A percentile compares a stretch with the other conserved stretches of the same genome.
phyloP scores from a whole-genome alignment of 2,797 vertebrate genomes.

The Linurgus olivaceus region DNA sequence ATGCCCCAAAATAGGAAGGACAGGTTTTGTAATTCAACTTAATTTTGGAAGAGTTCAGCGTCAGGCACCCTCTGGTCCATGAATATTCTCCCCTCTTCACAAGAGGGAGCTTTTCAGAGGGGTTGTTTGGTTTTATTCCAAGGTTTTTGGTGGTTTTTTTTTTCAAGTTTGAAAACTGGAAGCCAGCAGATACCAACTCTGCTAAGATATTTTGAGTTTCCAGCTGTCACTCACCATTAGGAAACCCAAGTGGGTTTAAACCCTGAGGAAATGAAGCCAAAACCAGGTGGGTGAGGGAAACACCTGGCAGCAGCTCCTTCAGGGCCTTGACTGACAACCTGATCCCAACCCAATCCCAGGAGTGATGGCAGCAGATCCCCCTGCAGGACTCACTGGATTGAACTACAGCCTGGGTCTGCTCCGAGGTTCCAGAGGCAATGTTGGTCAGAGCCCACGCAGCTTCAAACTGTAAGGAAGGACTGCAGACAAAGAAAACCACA shows the following conservation, averaged over 20 bases:
- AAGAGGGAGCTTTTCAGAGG: neutral
- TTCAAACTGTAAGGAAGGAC: constrained; percentile 98
- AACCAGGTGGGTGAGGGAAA: neutral
- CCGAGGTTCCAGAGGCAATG: constrained; percentile 97
- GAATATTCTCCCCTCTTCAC: neutral
- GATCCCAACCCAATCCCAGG: neutral
- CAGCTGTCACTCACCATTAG: neutral
- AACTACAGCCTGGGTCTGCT: constrained; percentile 98
- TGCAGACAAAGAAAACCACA: constrained; percentile 43
- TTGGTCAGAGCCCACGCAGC: constrained; percentile 99
- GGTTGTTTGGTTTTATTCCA: neutral
- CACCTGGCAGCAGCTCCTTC: neutral
- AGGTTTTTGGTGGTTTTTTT: neutral
- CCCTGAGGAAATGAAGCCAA: neutral
- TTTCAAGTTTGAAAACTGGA: neutral
- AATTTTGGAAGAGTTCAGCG: neutral
- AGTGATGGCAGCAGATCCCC: neutral
- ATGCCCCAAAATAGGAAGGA: neutral
- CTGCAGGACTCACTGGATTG: constrained; percentile 90
- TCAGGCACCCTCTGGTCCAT: neutral
- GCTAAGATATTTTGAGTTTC: neutral
- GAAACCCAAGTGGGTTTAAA: constrained; percentile 1
- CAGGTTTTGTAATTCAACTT: neutral
- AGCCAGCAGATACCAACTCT: neutral
- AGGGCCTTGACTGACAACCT: neutral